Base-by-base conservation (phyloP, 2,113 vertebrate genomes). In the Cyprinodon brontotheroides region DNA sequence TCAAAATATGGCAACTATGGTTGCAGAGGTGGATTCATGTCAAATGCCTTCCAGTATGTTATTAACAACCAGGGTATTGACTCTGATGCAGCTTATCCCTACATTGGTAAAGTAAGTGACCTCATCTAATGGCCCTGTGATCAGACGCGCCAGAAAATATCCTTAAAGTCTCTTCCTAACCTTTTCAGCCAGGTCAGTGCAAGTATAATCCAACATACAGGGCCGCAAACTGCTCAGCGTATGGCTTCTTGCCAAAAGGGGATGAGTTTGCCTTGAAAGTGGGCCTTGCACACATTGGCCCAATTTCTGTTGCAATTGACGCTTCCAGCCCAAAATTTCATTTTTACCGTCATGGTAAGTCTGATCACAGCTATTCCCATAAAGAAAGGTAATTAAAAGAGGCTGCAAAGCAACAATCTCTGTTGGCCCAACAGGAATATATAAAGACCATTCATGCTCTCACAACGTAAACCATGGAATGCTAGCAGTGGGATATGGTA, bases 251-350 rank as follows among this genome's bases (percentile, higher is more conserved):
- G 15, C 92, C 92, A 0, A 0, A 1, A 0, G 93, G 89, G 0
- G 75, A 93, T 0, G 96, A 98, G 59, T 72, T 60, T 0, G 90
- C 83, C 0, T 77, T 97, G 22, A 90, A 91, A 63, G 86, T 86
- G 0, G 93, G 92, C 0, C 59, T 98, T 11, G 95, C 93, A 66
- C 89, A 15, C 0, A 37, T 95, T 0, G 96, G 96, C 0, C 96
- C 96, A 0, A 90, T 98, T 45, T 94, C 96, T 0, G 95, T 96
- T 0, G 96, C 79, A 29, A 89, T 98, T 3, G 95, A 98, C 0
- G 95, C 95, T 1, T 85, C 85, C 0, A 91, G 82, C 1, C 29
- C 89, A 0, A 72, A 93, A 0, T 98, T 98, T 90, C 90, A 89
- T 83, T 88, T 98, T 17, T 98, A 96, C 80, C 91, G 12, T 73